phyloP scores from a whole-genome alignment of 2,888 invertebrate species.

The Parascotia fuliginaria region DNA sequence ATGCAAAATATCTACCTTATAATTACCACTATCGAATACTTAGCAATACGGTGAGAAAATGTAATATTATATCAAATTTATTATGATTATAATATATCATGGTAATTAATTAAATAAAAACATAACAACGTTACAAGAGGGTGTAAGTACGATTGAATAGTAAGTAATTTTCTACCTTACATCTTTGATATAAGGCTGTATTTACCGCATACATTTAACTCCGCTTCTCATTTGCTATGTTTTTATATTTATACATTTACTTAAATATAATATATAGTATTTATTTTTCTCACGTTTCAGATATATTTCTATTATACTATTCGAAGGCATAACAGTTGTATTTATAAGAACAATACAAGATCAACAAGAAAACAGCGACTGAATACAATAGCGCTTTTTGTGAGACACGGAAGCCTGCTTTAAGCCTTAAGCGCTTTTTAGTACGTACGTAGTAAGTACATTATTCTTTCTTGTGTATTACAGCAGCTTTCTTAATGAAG shows the following conservation, averaged over 20 bases:
- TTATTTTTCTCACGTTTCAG: constrained; percentile 46
- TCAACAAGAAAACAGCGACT: constrained; percentile 64
- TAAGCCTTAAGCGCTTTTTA: neutral
- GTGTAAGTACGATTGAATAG: neutral
- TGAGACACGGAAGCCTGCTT: constrained; percentile 3
- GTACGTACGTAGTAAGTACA: no score
- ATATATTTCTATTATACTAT: constrained; percentile 50
- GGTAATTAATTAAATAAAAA: constrained; percentile 18
- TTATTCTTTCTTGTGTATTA: no score
- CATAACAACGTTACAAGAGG: constrained; percentile 13
- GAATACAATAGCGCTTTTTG: constrained; percentile 32
- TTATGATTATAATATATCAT: constrained; percentile 13
- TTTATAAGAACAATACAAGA: constrained; percentile 64
- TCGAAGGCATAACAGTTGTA: constrained; percentile 71
- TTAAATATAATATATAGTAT: constrained; percentile 38
- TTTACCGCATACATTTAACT: constrained; percentile 5
- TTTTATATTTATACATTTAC: constrained; percentile 13
- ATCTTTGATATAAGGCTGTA: constrained; percentile 15
- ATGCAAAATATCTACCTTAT: constrained; percentile 31
- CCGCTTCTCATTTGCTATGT: constrained; percentile 11
- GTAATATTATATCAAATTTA: constrained; percentile 10
- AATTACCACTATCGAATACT: constrained; percentile 20
- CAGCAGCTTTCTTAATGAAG: no score
- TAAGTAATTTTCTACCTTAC: constrained; percentile 11
- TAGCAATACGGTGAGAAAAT: constrained; percentile 29